These are phyloP conservation scores for Cuniculus paca DNA, from an alignment of 2,797 vertebrate genomes.

Conservation along the genomic window DNA sequence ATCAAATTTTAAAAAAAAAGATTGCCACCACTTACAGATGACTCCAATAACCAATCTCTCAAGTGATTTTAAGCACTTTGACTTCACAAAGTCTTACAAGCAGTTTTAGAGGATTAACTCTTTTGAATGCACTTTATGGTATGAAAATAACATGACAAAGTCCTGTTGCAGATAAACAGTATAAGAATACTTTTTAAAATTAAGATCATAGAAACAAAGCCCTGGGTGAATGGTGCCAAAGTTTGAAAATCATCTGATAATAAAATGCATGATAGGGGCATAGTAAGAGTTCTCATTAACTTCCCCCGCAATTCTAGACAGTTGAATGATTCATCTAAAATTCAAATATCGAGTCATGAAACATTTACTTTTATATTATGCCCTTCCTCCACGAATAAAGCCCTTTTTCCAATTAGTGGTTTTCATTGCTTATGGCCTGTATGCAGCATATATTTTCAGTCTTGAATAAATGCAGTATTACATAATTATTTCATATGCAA, in stretches of 20 bases:
- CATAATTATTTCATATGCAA: constrained; percentile 75
- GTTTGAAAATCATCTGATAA: constrained; percentile 62
- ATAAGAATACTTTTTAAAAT: neutral
- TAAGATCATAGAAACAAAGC: constrained; percentile 44
- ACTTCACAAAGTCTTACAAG: constrained; percentile 51
- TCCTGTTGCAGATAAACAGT: constrained; percentile 28
- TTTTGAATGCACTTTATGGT: constrained; percentile 32
- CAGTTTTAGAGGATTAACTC: constrained; percentile 44
- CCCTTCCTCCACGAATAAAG: constrained; percentile 84
- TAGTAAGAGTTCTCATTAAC: constrained; percentile 32
- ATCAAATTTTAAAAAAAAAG: constrained; percentile 40
- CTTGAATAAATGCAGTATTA: constrained; percentile 86
- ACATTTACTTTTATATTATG: constrained; percentile 74
- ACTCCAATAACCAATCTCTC: constrained; percentile 27
- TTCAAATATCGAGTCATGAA: constrained; percentile 29
- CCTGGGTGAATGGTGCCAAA: constrained; percentile 17
- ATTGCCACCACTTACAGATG: constrained; percentile 19
- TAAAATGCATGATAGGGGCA: constrained; percentile 26
- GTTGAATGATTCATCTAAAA: constrained; percentile 49
- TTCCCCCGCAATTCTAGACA: constrained; percentile 26
- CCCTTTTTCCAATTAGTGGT: constrained; percentile 67
- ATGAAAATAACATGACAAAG: constrained; percentile 50
- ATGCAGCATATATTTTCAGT: constrained; percentile 88
- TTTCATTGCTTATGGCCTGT: constrained; percentile 80
- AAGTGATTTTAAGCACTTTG: constrained; percentile 30